phyloP scores from a whole-genome alignment of 2,113 vertebrate species.

The Syngnathus floridae region DNA sequence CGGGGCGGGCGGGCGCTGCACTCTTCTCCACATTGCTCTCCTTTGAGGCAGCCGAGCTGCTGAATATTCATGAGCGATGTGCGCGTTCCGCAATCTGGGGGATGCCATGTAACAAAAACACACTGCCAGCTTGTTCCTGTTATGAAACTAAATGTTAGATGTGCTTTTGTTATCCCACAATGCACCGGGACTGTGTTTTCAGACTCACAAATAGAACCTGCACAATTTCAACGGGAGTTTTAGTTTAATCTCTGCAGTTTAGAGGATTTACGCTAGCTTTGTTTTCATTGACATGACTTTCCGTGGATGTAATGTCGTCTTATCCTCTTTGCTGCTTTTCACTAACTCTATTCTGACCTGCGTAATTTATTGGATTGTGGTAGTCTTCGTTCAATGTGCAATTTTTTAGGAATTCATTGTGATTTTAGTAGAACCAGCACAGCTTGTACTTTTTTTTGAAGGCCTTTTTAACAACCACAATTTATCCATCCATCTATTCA shows the following conservation, averaged over 20 bases:
- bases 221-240: neutral
- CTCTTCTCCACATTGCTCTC: neutral
- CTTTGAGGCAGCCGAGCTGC: constrained; percentile 42
- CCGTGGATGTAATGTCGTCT: too few species aligned
- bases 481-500: too few species aligned
- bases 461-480: too few species aligned
- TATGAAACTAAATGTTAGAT: constrained; percentile 37
- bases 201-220: neutral
- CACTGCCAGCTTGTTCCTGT: constrained; percentile 29
- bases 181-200: constrained; percentile 1
- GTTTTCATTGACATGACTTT: neutral
- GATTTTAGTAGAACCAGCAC: neutral
- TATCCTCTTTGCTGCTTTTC: too few species aligned
- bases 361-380: too few species aligned
- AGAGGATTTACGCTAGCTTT: neutral
- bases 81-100: constrained; percentile 7
- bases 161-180: constrained; percentile 32
- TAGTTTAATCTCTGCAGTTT: too few species aligned
- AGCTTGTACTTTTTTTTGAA: neutral
- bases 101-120: constrained; percentile 4
- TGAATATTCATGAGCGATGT: constrained; percentile 57
- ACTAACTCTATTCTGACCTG: too few species aligned
- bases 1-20: too few species aligned
- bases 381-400: neutral
- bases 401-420: neutral